These are phyloP conservation scores for Ptilonorhynchus violaceus DNA, from an alignment of 2,113 vertebrate species.

Conservation along the genomic window DNA sequence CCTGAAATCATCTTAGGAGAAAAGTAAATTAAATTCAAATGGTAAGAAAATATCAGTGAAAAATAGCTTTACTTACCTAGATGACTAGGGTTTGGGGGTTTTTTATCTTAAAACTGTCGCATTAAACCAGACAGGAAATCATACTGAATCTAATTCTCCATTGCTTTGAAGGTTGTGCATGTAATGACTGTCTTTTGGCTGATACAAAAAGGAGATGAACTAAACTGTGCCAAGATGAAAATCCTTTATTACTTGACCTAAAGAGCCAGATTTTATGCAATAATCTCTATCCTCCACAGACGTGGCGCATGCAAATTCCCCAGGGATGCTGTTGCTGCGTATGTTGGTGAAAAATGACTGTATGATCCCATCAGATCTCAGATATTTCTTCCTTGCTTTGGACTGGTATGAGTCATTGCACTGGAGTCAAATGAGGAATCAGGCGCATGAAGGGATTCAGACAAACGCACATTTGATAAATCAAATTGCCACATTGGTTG, in stretches of 20 bases:
- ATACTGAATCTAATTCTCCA: background rate
- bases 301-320: accelerated
- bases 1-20: background rate
- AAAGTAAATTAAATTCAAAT: conserved; percentile 5
- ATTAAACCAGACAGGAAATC: background rate
- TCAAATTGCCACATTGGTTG: background rate
- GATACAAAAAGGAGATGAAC: background rate
- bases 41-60: background rate
- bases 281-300: background rate
- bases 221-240: background rate
- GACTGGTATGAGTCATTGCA: background rate
- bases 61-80: background rate
- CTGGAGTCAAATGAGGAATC: background rate
- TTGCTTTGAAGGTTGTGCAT: background rate
- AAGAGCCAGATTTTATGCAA: background rate
- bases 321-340: background rate
- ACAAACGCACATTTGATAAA: background rate
- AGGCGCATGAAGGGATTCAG: background rate
- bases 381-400: background rate
- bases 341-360: background rate
- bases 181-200: background rate
- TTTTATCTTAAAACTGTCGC: background rate
- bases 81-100: background rate
- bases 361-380: background rate
- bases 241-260: background rate